Percentiles rank a stretch among this genome's conserved stretches.
phyloP scores from a whole-genome alignment of 2,797 vertebrate genomes.

The Bradypodion pumilum region DNA sequence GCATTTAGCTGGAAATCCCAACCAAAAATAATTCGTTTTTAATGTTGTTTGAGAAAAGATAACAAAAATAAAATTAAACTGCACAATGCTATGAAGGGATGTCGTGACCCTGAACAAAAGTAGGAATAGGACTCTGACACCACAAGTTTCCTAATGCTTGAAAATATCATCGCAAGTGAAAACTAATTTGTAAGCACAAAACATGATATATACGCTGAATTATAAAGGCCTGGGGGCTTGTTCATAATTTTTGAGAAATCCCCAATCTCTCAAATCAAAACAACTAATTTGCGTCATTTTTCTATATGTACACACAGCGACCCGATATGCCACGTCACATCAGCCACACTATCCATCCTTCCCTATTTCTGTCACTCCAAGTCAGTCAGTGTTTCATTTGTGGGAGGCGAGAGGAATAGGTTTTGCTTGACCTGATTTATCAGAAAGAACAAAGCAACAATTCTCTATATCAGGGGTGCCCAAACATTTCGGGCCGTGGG shows the following conservation, averaged over 20 bases:
- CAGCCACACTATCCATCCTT: slow-evolving; percentile 35
- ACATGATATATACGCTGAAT: not conserved
- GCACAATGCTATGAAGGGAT: too few relatives aligned
- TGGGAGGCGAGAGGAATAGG: not conserved
- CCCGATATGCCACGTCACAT: slow-evolving; percentile 37
- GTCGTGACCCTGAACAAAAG: too few relatives aligned
- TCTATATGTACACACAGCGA: not conserved
- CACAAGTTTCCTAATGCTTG: not conserved
- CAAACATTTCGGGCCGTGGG: too few relatives aligned
- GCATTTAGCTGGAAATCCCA: too few relatives aligned
- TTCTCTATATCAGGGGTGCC: too few relatives aligned
- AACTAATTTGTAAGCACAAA: not conserved
- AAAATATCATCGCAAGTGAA: not conserved
- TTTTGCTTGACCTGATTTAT: slow-evolving; percentile 53
- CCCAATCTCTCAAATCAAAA: not conserved
- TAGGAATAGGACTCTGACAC: too few relatives aligned
- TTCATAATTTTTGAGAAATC: not conserved
- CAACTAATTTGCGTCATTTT: not conserved
- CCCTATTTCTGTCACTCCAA: not conserved
- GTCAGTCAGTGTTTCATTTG: slow-evolving; percentile 39
- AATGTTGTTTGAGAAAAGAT: too few relatives aligned
- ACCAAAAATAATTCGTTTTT: too few relatives aligned
- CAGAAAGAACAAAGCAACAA: slow-evolving; percentile 44
- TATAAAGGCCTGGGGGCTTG: not conserved
- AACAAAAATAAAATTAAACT: too few relatives aligned